A percentile compares a stretch with the other conserved stretches of the same genome.
These are phyloP conservation scores for Lota lota DNA, from an alignment of 2,113 vertebrate genomes.

Conservation along the genomic window DNA sequence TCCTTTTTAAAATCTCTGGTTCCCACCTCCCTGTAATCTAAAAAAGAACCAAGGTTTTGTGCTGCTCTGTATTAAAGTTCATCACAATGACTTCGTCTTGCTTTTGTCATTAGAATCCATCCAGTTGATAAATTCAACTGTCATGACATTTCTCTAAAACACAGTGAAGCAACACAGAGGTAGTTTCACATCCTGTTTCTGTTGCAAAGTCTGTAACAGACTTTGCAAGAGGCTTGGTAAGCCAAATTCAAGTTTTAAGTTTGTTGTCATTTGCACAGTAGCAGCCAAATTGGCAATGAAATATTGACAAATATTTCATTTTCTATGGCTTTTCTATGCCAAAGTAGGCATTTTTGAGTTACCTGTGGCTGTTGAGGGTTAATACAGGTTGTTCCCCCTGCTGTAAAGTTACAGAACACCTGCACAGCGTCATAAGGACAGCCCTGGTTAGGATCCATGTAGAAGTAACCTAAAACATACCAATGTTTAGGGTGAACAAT, in stretches of 20 bases:
- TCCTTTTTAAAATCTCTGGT: constrained; percentile 21
- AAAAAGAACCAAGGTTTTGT: constrained; percentile 3
- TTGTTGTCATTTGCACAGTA: no score
- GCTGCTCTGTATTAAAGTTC: not conserved
- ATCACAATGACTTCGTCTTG: not conserved
- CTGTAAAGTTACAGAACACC: constrained; percentile 77
- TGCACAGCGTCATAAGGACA: constrained; percentile 68
- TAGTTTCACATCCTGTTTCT: no score
- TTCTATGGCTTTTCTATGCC: no score
- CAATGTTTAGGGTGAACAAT: not conserved
- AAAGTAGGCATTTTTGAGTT: not conserved
- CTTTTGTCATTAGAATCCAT: no score
- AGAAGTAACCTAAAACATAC: constrained; percentile 68
- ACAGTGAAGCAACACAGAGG: no score
- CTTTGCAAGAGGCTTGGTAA: no score
- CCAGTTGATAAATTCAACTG: no score
- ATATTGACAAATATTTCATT: no score
- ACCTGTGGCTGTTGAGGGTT: constrained; percentile 63
- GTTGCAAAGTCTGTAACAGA: no score
- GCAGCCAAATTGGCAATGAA: no score
- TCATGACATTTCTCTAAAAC: no score
- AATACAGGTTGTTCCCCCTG: constrained; percentile 73
- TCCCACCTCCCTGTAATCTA: constrained; percentile 52
- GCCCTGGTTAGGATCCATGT: constrained; percentile 77
- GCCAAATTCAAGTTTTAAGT: no score